Evolutionary conservation across 2,797 vertebrate genomes (phyloP).

Genomic region (Sebastes taczanowskii): DNA sequence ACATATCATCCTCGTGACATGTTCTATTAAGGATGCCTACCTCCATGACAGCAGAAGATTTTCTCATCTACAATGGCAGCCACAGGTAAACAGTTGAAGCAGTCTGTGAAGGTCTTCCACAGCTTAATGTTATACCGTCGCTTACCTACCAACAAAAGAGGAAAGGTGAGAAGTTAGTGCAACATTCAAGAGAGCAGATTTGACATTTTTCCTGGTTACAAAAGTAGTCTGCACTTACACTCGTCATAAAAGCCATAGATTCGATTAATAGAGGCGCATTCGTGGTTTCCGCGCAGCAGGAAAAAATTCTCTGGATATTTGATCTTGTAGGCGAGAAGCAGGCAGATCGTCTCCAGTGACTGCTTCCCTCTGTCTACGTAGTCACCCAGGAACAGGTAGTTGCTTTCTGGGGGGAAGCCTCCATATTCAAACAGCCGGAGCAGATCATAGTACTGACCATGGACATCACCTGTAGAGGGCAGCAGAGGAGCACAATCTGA

Average conservation of each 20-base stretch:
- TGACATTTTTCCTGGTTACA: neutral
- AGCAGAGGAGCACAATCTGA: conserved; percentile 28
- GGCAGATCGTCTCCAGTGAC: conserved; percentile 87
- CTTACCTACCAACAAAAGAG: conserved; percentile 83
- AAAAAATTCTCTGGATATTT: conserved; percentile 89
- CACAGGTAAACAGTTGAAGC: conserved; percentile 97
- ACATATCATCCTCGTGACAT: too few relatives aligned
- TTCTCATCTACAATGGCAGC: conserved; percentile 94
- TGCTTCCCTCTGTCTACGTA: conserved; percentile 88
- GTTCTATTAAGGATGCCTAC: conserved; percentile 34
- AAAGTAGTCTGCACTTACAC: conserved; percentile 72
- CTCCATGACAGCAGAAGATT: conserved; percentile 88
- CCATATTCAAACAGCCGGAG: conserved; percentile 87
- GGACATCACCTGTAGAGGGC: conserved; percentile 83
- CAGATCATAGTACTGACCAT: conserved; percentile 87
- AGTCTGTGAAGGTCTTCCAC: conserved; percentile 99
- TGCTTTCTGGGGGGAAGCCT: conserved; percentile 87
- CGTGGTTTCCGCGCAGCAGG: conserved; percentile 86
- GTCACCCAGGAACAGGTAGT: conserved; percentile 87
- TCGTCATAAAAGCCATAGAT: conserved; percentile 89
- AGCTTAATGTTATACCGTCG: conserved; percentile 97
- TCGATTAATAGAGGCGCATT: conserved; percentile 87
- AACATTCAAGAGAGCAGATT: neutral
- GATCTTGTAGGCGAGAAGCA: conserved; percentile 86
- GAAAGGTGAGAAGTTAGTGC: neutral